phyloP scores from a whole-genome alignment of 1,140 invertebrate species.

The Drosophila pseudoobscura region DNA sequence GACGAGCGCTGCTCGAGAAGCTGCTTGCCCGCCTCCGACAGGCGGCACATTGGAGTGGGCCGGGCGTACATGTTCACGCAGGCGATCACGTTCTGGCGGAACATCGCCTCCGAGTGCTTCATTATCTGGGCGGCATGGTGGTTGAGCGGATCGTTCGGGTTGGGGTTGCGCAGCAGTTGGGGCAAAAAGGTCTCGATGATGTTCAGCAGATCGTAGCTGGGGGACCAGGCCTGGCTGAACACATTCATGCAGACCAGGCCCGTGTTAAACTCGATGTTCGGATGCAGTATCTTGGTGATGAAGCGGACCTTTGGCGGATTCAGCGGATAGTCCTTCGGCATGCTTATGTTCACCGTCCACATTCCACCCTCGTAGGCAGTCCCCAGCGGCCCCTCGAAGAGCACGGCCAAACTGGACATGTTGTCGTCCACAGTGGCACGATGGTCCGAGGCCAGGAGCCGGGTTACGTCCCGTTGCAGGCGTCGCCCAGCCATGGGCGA shows the following conservation, averaged over 20 bases:
- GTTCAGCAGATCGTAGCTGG: constrained; percentile 97
- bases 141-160: constrained; percentile 98
- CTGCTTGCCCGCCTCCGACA: constrained; percentile 5
- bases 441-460: constrained; percentile 99
- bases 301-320: constrained; percentile 99
- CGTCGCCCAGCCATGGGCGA: constrained; percentile 99
- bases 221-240: constrained; percentile 97
- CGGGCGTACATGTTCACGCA: constrained; percentile 98
- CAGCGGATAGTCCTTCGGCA: constrained; percentile 99
- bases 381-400: constrained; percentile 98
- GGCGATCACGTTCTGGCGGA: constrained; percentile 98
- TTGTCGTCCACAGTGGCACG: constrained; percentile 98
- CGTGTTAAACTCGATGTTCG: constrained; percentile 99
- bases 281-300: constrained; percentile 99
- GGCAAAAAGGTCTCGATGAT: constrained; percentile 99
- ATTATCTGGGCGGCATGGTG: constrained; percentile 99
- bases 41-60: constrained; percentile 12
- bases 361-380: constrained; percentile 99
- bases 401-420: constrained; percentile 99
- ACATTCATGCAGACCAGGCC: constrained; percentile 99
- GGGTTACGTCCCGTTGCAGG: constrained; percentile 99
- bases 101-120: constrained; percentile 99
- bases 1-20: constrained; percentile 61
- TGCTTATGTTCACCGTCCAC: constrained; percentile 98
- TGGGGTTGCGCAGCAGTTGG: constrained; percentile 98